These are phyloP conservation scores for crab-eating macaque (Macaca fascicularis) DNA, from an alignment of 2,113 vertebrate species.

Conservation along the genomic window DNA sequence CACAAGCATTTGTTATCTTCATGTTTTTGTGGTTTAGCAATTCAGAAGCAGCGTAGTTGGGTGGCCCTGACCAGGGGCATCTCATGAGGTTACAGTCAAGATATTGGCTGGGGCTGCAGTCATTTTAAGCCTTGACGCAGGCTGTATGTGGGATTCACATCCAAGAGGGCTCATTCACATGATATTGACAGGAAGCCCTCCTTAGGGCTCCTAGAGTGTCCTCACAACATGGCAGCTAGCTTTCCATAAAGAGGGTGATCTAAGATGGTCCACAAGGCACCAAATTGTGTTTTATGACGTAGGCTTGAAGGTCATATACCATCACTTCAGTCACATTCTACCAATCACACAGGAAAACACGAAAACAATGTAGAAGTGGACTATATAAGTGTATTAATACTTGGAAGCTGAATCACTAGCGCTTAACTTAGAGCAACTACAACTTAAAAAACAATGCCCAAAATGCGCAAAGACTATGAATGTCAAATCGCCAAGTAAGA, in stretches of 20 bases:
- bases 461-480: neutral
- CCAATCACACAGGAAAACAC: neutral
- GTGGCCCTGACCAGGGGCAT: neutral
- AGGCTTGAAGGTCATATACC: neutral
- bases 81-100: neutral
- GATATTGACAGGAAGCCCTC: neutral
- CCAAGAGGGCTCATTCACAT: neutral
- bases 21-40: neutral
- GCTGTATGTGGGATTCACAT: neutral
- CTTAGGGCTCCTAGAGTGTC: neutral
- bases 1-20: neutral
- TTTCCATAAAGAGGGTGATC: neutral
- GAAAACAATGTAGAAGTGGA: neutral
- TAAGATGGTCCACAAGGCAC: fast-evolving
- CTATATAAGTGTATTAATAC: neutral
- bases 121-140: neutral
- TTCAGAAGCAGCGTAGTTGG: neutral
- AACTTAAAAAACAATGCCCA: neutral
- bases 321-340: neutral
- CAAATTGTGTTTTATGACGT: neutral
- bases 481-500: neutral
- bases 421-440: neutral
- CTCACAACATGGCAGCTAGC: neutral
- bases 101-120: fast-evolving
- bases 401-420: neutral